phyloP scores from a whole-genome alignment of 1,140 invertebrate genomes.

The Drosophila nikananu region DNA sequence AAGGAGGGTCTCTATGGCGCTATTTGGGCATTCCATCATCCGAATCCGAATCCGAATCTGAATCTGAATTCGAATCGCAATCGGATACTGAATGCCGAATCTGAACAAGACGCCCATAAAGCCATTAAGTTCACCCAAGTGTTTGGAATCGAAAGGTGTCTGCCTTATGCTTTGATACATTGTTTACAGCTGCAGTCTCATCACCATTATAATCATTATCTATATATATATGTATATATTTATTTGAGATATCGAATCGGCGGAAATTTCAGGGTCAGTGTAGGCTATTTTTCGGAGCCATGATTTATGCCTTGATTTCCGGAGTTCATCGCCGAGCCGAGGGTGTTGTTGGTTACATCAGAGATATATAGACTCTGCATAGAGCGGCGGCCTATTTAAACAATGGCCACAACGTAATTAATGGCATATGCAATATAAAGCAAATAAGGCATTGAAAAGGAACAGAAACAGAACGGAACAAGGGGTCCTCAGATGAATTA shows the following conservation, averaged over 20 bases:
- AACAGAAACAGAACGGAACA: background rate
- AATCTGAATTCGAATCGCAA: background rate
- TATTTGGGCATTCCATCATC: slow-evolving; percentile 30
- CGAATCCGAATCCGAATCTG: background rate
- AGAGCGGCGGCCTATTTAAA: slow-evolving; percentile 30
- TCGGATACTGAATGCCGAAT: background rate
- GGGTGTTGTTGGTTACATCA: background rate
- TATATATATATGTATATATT: background rate
- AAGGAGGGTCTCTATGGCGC: slow-evolving; percentile 5
- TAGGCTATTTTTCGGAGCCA: background rate
- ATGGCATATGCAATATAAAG: slow-evolving; percentile 48
- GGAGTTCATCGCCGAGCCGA: background rate
- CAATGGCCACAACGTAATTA: slow-evolving; percentile 56
- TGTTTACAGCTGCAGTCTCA: slow-evolving; percentile 33
- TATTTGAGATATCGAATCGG: background rate
- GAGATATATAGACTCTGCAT: slow-evolving; percentile 7
- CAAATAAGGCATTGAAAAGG: slow-evolving; percentile 26
- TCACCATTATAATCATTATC: slow-evolving; percentile 9
- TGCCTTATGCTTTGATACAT: slow-evolving; percentile 43
- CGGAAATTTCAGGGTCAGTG: slow-evolving; percentile 8
- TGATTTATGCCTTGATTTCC: slow-evolving; percentile 2
- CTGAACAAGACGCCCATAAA: slow-evolving; percentile 22
- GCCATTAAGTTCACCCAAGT: slow-evolving; percentile 40
- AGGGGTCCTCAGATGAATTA: slow-evolving; percentile 55
- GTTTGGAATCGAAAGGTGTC: slow-evolving; percentile 17